Percentiles rank a stretch among this genome's conserved stretches.
Evolutionary conservation across 2,797 vertebrate genomes (phyloP).

Genomic region (Xiphophorus birchmanni): DNA sequence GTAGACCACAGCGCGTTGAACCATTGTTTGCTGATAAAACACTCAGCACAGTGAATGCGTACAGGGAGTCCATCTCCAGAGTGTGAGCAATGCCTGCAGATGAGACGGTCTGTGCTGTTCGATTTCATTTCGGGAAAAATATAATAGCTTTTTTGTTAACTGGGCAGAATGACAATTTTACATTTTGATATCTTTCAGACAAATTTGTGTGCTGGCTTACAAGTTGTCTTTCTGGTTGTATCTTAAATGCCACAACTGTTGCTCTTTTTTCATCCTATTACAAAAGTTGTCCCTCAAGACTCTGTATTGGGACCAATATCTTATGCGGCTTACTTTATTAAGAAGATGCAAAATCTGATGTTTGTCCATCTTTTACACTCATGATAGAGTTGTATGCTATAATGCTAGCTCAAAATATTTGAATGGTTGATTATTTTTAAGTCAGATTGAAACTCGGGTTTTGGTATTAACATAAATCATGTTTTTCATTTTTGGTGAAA

Average conservation of each 20-base stretch:
- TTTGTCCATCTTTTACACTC: background rate
- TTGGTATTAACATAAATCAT: no score
- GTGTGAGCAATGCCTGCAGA: slow-evolving; percentile 64
- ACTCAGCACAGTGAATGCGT: slow-evolving; percentile 63
- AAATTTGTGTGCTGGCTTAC: background rate
- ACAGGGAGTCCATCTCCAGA: slow-evolving; percentile 65
- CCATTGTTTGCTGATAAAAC: slow-evolving; percentile 78
- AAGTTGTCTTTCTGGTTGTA: background rate
- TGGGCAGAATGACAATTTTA: slow-evolving; percentile 43
- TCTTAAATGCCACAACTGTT: background rate
- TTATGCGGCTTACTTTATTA: background rate
- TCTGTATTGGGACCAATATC: background rate
- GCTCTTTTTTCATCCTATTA: background rate
- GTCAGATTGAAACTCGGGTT: no score
- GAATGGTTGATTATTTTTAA: no score
- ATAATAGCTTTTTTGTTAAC: slow-evolving; percentile 50
- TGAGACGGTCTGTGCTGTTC: slow-evolving; percentile 49
- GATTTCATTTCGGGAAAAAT: slow-evolving; percentile 65
- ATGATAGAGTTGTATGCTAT: background rate
- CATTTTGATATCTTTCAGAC: background rate
- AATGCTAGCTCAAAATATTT: background rate
- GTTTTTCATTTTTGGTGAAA: background rate
- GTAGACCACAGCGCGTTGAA: slow-evolving; percentile 74
- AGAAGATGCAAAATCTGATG: background rate
- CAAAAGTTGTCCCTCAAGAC: background rate